phyloP scores from a whole-genome alignment of 2,797 vertebrate species.

The Thripadectes ignobilis region DNA sequence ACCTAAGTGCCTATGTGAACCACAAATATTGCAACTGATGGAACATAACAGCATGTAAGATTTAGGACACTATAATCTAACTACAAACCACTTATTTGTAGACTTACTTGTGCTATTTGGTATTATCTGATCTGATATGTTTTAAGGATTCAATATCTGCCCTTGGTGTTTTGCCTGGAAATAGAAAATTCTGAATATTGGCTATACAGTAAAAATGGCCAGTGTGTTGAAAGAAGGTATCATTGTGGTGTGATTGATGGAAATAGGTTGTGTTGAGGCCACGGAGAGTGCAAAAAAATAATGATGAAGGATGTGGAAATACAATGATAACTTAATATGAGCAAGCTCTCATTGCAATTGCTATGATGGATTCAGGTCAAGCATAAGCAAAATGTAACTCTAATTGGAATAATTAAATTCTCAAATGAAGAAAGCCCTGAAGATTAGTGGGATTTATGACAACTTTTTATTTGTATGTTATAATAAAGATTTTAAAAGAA shows the following conservation, averaged over 20 bases:
- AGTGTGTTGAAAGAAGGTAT: background rate
- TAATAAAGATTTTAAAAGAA: constrained; percentile 17
- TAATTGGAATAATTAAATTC: constrained; percentile 11
- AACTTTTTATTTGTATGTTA: background rate
- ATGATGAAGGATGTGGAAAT: constrained; percentile 5
- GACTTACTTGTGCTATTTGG: background rate
- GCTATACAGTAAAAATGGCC: background rate
- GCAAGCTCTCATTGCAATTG: constrained; percentile 15
- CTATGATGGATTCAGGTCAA: constrained; percentile 26
- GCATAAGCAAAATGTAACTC: constrained; percentile 28
- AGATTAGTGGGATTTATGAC: constrained; percentile 19
- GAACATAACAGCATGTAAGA: background rate
- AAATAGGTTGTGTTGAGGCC: background rate
- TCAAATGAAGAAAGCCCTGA: constrained; percentile 11
- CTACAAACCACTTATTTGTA: background rate
- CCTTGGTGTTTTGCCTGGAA: background rate
- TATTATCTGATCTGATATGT: background rate
- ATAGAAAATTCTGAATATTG: background rate
- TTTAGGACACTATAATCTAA: background rate
- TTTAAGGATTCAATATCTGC: background rate
- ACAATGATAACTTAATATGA: constrained; percentile 35
- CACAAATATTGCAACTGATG: background rate
- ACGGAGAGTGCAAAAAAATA: background rate
- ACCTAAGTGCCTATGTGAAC: background rate
- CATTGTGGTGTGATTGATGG: background rate